A percentile compares a stretch with the other conserved stretches of the same genome.
phyloP scores from a whole-genome alignment of 2,888 invertebrate species.

The Hoplodrina blanda region DNA sequence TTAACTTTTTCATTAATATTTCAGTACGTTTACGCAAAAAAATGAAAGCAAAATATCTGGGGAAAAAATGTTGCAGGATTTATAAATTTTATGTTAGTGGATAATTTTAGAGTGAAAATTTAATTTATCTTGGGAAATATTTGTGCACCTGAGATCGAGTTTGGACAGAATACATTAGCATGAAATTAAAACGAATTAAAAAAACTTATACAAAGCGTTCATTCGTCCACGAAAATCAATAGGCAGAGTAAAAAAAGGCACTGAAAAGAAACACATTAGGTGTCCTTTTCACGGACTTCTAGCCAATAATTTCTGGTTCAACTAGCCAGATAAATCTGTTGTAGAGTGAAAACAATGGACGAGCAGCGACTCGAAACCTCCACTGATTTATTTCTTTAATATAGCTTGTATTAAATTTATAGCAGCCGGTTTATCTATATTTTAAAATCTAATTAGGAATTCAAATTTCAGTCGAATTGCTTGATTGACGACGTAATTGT shows the following conservation, averaged over 20 bases:
- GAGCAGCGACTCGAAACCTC: conserved; percentile 48
- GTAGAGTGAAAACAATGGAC: conserved; percentile 68
- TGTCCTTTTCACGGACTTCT: conserved; percentile 74
- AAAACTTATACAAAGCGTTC: conserved; percentile 20
- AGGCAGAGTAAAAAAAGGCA: conserved; percentile 50
- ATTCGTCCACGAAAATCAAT: conserved; percentile 39
- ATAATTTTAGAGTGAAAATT: conserved; percentile 32
- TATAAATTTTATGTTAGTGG: conserved; percentile 29
- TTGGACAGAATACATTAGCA: conserved; percentile 38
- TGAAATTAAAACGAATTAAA: conserved; percentile 37
- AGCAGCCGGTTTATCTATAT: conserved; percentile 45
- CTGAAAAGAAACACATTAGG: conserved; percentile 63
- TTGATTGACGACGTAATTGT: conserved; percentile 42
- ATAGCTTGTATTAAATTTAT: conserved; percentile 55
- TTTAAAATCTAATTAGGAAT: conserved; percentile 59
- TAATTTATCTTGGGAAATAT: conserved; percentile 29
- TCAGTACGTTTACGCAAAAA: conserved; percentile 28
- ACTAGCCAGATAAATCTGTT: conserved; percentile 74
- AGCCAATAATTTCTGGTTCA: conserved; percentile 79
- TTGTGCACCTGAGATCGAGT: conserved; percentile 30
- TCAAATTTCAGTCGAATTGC: conserved; percentile 41
- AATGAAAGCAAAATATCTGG: conserved; percentile 17
- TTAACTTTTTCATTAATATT: conserved; percentile 51
- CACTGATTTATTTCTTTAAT: conserved; percentile 62
- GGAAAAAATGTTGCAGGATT: conserved; percentile 25